These are phyloP conservation scores for Dufourea novaeangliae DNA, from an alignment of 1,140 invertebrate genomes.

Conservation along the genomic window DNA sequence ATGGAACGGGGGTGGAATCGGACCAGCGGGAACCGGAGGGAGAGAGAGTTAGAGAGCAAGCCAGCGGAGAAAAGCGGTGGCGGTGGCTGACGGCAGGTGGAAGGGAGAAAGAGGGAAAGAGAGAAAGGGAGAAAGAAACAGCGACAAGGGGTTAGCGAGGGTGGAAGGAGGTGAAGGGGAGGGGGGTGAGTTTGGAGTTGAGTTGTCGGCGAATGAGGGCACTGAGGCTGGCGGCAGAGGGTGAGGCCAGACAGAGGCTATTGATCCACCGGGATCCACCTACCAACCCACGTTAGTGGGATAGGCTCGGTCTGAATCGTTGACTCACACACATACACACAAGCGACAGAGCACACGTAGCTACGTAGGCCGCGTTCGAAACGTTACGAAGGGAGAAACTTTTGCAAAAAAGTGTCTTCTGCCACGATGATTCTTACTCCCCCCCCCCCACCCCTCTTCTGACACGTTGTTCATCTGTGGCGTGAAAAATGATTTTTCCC, in stretches of 20 bases:
- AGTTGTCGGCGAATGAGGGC: conserved; percentile 73
- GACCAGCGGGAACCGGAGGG: background rate
- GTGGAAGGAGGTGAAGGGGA: conserved; percentile 8
- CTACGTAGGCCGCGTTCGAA: conserved; percentile 30
- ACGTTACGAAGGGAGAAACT: conserved; percentile 34
- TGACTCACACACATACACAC: conserved; percentile 50
- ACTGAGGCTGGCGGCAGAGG: conserved; percentile 73
- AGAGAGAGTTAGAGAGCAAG: conserved; percentile 1
- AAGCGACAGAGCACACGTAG: background rate
- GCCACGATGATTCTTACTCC: conserved; percentile 11
- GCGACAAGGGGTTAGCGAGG: conserved; percentile 9
- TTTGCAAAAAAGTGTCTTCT: conserved; percentile 13
- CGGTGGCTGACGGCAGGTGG: too few relatives aligned
- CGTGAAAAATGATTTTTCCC: background rate
- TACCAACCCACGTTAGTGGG: conserved; percentile 72
- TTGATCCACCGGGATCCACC: conserved; percentile 77
- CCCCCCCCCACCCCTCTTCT: too few relatives aligned
- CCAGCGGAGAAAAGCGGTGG: conserved; percentile 7
- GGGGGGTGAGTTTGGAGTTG: conserved; percentile 70
- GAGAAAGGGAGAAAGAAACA: conserved; percentile 10
- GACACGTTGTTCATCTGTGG: background rate
- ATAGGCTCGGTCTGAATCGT: conserved; percentile 73
- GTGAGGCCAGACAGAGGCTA: conserved; percentile 80
- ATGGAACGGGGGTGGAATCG: background rate
- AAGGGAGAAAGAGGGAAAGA: conserved; percentile 17